Conservation (phyloP, 92 coral and sea anemone genomes). For the Anthopleura xanthogrammica region DNA sequence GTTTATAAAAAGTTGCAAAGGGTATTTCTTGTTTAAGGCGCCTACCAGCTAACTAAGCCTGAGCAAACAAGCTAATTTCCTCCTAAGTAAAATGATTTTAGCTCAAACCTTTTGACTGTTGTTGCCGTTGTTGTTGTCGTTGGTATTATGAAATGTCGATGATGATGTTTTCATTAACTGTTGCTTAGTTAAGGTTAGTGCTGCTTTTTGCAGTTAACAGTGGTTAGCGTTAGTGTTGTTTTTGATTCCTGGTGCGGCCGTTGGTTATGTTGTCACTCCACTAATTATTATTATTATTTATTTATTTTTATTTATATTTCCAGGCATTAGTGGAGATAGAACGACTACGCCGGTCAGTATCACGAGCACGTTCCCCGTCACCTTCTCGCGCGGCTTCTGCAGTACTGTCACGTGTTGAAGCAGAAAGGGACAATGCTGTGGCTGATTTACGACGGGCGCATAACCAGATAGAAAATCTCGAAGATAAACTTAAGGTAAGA, state of each 20-base stretch:
- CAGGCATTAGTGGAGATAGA: conserved; percentile 97
- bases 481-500: conserved; percentile 88
- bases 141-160: too few relatives aligned
- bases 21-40: neutral
- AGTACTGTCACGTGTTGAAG: conserved; percentile 81
- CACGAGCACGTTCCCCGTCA: conserved; percentile 92
- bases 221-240: too few relatives aligned
- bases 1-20: neutral
- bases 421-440: conserved; percentile 91
- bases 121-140: too few relatives aligned
- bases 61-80: too few relatives aligned
- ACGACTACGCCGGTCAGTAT: conserved; percentile 87
- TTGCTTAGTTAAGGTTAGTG: too few relatives aligned
- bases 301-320: neutral
- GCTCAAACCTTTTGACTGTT: too few relatives aligned
- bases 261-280: too few relatives aligned
- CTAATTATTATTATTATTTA: too few relatives aligned
- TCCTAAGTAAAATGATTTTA: too few relatives aligned
- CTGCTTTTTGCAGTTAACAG: too few relatives aligned
- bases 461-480: conserved; percentile 77
- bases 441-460: conserved; percentile 78
- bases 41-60: neutral
- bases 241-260: too few relatives aligned
- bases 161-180: too few relatives aligned
- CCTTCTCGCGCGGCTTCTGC: conserved; percentile 97